Evolutionary conservation across 2,888 invertebrate genomes (phyloP), one percentile per base, ranked within the genome.

Genomic region (Diarsia dahlii): DNA sequence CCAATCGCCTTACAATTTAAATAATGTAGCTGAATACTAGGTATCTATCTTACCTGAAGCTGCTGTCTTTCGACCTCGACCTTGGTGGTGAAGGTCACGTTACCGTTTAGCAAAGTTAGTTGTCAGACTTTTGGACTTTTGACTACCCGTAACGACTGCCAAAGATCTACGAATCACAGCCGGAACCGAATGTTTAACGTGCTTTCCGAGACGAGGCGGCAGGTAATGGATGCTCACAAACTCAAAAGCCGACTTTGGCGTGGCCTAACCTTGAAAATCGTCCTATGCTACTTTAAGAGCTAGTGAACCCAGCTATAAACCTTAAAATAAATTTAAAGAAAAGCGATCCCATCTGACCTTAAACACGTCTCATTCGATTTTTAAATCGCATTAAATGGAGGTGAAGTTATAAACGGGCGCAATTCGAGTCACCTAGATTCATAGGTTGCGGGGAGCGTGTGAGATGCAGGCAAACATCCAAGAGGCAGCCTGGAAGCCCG

Each of bases 381-480:
- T 80, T 80, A 86, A 84, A 84, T 84, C 75, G 80, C 80, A 85
- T 89, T 89, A 89, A 89, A 90, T 89, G 86, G 86, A 83, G 88
- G 84, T 82, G 82, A 90, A 89, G 87, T 89, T 91, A 90, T 89
- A 90, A 89, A 88, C 84, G 86, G 80, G 79, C 86, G 86, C 89
- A 90, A 85, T 88, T 84, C 82, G 77, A 89, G 89, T 89, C 89
- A 83, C 84, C 86, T 89, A 89, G 88, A 88, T 89, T 89, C 89
- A 89, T 88, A 88, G 88, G 88, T 88, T 91, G 89, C 80, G 87
- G 89, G 84, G 75, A 86, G 87, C 82, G 85, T 85, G 88, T 87
- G 89, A 89, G 89, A 88, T 89, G 89, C 89, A 90, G 90, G 90
- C 90, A 91, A 90, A 91, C 91, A 90, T 85, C 89, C 89, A 87